A percentile compares a stretch with the other conserved stretches of the same genome.
These are phyloP conservation scores for Arctopsyche grandis DNA, from an alignment of 1,140 invertebrate species.

Conservation along the genomic window DNA sequence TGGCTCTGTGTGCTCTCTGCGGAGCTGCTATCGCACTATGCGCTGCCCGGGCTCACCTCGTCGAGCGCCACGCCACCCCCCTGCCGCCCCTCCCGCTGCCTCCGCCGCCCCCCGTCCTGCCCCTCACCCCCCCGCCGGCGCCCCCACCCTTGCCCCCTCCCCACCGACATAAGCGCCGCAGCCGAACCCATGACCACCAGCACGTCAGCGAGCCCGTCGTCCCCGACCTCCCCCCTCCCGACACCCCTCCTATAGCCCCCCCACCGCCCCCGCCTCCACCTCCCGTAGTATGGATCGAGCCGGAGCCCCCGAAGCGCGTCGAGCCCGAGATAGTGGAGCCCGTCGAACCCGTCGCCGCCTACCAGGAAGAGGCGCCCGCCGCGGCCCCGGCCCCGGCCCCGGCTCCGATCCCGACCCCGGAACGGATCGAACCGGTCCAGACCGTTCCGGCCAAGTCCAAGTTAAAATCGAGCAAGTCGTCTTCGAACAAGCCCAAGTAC, in stretches of 20 bases:
- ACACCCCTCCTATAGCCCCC: conserved; percentile 59
- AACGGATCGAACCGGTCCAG: conserved; percentile 42
- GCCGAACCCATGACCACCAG: conserved; percentile 49
- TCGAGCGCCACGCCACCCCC: conserved; percentile 59
- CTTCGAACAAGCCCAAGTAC: conserved; percentile 63
- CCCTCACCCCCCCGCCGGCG: conserved; percentile 57
- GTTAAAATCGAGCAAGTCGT: conserved; percentile 49
- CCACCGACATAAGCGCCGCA: conserved; percentile 56
- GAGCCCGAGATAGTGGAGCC: not conserved
- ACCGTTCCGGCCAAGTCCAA: conserved; percentile 51
- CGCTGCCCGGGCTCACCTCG: conserved; percentile 69
- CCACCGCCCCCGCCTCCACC: conserved; percentile 54
- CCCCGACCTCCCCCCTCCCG: conserved; percentile 57
- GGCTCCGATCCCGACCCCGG: conserved; percentile 35
- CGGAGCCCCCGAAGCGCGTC: too few relatives aligned
- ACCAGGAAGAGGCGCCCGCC: conserved; percentile 58
- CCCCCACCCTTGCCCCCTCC: conserved; percentile 54
- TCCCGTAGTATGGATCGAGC: conserved; percentile 48
- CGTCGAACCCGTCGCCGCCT: conserved; percentile 48
- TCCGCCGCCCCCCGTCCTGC: conserved; percentile 46
- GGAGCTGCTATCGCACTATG: conserved; percentile 72
- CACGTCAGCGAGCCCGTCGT: conserved; percentile 56
- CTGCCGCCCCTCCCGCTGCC: conserved; percentile 54
- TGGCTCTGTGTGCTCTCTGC: conserved; percentile 73
- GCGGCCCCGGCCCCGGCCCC: conserved; percentile 56